Evolutionary conservation across 2,888 invertebrate genomes (phyloP).

Genomic region (Luperina testacea): DNA sequence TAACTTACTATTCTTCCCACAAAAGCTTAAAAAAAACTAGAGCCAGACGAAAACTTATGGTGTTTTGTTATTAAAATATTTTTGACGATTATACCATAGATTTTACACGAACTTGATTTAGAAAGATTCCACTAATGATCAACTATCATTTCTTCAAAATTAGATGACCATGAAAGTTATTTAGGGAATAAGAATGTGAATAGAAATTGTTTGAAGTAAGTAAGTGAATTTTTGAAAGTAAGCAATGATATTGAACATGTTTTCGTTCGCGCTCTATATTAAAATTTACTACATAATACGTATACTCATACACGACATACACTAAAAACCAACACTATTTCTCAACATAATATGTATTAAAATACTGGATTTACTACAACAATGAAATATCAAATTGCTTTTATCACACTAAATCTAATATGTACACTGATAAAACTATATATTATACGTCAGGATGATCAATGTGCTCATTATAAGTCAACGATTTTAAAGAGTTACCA

Average conservation of each 20-base stretch:
- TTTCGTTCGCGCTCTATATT: conserved; percentile 69
- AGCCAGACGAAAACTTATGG: conserved; percentile 42
- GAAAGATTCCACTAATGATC: not conserved
- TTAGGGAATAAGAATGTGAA: not conserved
- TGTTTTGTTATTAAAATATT: conserved; percentile 4
- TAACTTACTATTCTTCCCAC: conserved; percentile 76
- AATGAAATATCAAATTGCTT: conserved; percentile 82
- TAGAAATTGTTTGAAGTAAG: conserved; percentile 9
- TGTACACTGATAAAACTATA: conserved; percentile 83
- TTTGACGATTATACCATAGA: not conserved
- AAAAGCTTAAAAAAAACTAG: conserved; percentile 67
- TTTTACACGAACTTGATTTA: conserved; percentile 3
- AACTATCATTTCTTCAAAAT: not conserved
- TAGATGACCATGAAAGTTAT: not conserved
- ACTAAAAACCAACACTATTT: conserved; percentile 81
- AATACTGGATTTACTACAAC: conserved; percentile 87
- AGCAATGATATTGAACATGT: conserved; percentile 59
- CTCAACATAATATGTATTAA: conserved; percentile 80
- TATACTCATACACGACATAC: conserved; percentile 80
- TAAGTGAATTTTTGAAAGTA: not conserved
- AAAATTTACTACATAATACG: conserved; percentile 83
- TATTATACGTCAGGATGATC: conserved; percentile 81
- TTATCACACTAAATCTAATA: conserved; percentile 81
- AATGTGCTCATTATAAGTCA: conserved; percentile 87
- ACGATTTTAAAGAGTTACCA: conserved; percentile 71